These are phyloP conservation scores for Amaurobius ferox DNA, from an alignment of 2,888 invertebrate species.

Conservation along the genomic window DNA sequence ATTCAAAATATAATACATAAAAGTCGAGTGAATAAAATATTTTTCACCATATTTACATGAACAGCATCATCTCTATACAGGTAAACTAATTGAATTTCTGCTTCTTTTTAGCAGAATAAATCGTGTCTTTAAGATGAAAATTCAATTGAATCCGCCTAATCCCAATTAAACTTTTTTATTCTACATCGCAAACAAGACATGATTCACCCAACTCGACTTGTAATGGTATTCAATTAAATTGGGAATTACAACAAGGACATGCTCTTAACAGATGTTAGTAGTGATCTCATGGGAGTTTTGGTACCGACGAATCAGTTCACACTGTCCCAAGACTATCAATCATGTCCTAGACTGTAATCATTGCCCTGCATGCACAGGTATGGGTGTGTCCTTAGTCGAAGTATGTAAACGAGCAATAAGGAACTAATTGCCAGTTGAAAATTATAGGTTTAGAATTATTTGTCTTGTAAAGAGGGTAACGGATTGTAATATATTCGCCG, in stretches of 20 bases:
- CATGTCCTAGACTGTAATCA: conserved; percentile 40
- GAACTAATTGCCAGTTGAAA: conserved; percentile 37
- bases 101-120: conserved; percentile 38
- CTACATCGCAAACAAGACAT: conserved; percentile 31
- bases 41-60: too few relatives aligned
- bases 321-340: conserved; percentile 43
- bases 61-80: too few relatives aligned
- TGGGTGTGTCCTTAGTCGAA: conserved; percentile 48
- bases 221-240: conserved; percentile 69
- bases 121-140: conserved; percentile 1
- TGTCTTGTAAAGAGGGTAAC: neutral
- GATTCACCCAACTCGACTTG: conserved; percentile 23
- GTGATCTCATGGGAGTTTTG: conserved; percentile 31
- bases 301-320: conserved; percentile 45
- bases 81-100: too few relatives aligned
- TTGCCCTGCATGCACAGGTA: conserved; percentile 39
- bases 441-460: conserved; percentile 39
- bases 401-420: conserved; percentile 8
- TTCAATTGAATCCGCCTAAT: conserved; percentile 36
- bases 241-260: conserved; percentile 68
- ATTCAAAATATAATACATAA: too few relatives aligned
- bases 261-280: conserved; percentile 66
- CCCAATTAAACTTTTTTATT: conserved; percentile 14
- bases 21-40: too few relatives aligned
- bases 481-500: neutral